phyloP scores from a whole-genome alignment of 2,888 invertebrate genomes.

The Piscicola geometra region DNA sequence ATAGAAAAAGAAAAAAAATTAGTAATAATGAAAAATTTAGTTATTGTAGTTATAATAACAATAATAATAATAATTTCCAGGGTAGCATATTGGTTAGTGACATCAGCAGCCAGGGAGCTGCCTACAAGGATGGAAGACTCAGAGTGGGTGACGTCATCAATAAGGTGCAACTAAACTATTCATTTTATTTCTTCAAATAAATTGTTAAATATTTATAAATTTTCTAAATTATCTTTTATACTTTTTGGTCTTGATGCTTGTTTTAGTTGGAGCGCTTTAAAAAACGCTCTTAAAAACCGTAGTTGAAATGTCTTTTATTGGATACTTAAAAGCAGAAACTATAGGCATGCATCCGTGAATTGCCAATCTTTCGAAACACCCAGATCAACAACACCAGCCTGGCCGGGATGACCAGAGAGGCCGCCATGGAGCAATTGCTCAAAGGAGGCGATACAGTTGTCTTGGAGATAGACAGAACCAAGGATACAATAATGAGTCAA shows the following conservation, averaged over 20 bases:
- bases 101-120: slow-evolving; percentile 82
- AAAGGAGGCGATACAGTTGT: slow-evolving; percentile 75
- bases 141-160: slow-evolving; percentile 87
- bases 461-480: slow-evolving; percentile 71
- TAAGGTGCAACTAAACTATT: slow-evolving; percentile 62
- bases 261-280: no score
- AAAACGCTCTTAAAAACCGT: no score
- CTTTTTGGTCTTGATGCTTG: no score
- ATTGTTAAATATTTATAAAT: no score
- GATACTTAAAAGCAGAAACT: no score
- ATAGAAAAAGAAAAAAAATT: not conserved
- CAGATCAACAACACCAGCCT: slow-evolving; percentile 72
- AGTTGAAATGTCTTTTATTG: not conserved
- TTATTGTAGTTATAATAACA: no score
- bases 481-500: slow-evolving; percentile 55
- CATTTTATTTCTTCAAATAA: no score
- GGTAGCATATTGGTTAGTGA: slow-evolving; percentile 86
- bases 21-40: not conserved
- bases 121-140: slow-evolving; percentile 82
- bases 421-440: slow-evolving; percentile 68
- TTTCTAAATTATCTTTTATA: no score
- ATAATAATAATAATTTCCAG: slow-evolving; percentile 59
- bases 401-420: slow-evolving; percentile 75
- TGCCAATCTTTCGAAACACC: no score
- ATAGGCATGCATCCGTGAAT: no score